Conservation (phyloP, 2,797 vertebrate species). For the Amniataba percoides region DNA sequence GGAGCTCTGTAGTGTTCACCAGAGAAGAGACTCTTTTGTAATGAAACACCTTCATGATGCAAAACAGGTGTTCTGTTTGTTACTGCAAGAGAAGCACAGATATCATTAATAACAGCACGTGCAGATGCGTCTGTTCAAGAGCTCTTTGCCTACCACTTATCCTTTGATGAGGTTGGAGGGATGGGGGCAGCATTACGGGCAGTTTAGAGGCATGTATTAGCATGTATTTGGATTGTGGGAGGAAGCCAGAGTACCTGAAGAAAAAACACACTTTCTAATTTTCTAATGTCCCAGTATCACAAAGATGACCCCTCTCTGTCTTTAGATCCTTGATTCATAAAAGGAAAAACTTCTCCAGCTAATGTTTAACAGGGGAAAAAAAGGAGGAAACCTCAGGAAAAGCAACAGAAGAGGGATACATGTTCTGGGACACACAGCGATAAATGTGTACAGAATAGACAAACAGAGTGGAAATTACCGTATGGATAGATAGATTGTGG, state of each 20-base stretch:
- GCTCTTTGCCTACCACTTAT: neutral
- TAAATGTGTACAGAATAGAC: neutral
- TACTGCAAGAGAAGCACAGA: neutral
- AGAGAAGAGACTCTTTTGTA: no score
- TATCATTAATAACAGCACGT: neutral
- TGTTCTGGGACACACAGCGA: no score
- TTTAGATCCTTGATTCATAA: neutral
- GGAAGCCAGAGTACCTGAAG: no score
- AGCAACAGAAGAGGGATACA: neutral
- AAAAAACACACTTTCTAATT: no score
- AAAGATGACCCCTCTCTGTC: neutral
- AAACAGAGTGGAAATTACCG: neutral
- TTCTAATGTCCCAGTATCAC: neutral
- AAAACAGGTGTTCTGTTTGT: neutral
- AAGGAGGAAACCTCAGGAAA: neutral
- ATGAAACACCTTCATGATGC: neutral
- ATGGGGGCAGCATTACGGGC: no score
- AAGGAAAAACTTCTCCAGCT: no score
- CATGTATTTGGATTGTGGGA: no score
- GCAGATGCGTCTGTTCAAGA: neutral
- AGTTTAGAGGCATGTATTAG: no score
- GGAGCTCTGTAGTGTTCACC: no score
- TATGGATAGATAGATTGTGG: neutral
- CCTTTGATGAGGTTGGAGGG: no score
- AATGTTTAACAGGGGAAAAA: no score